phyloP scores from a whole-genome alignment of 2,888 invertebrate genomes.

The Pseudeuparius sepicola region DNA sequence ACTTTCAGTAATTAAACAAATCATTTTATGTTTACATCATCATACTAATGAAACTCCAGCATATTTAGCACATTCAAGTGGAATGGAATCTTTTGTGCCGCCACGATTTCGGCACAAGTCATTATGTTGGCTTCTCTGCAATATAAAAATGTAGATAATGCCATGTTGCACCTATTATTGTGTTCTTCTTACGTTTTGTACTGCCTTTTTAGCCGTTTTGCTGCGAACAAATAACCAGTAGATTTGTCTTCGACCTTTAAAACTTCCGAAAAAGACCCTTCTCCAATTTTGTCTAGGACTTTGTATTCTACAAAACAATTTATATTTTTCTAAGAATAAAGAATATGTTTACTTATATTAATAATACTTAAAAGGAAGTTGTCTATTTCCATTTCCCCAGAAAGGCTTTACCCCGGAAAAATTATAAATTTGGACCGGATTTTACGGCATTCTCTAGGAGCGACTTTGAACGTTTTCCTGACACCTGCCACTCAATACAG shows the following conservation, averaged over 20 bases:
- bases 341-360: too few relatives aligned
- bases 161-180: too few relatives aligned
- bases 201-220: constrained; percentile 51
- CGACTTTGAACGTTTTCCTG: too few relatives aligned
- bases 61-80: constrained; percentile 55
- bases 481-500: too few relatives aligned
- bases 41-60: constrained; percentile 52
- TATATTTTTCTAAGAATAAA: too few relatives aligned
- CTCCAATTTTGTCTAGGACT: constrained; percentile 54
- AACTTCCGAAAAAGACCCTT: constrained; percentile 61
- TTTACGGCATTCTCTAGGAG: too few relatives aligned
- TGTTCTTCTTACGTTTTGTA: constrained; percentile 47
- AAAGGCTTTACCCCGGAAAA: too few relatives aligned
- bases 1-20: constrained; percentile 14
- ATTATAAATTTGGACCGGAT: too few relatives aligned
- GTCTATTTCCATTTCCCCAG: too few relatives aligned
- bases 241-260: constrained; percentile 51
- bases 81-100: constrained; percentile 47
- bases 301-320: constrained; percentile 50
- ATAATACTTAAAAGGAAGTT: too few relatives aligned
- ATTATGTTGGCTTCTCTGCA: constrained; percentile 40
- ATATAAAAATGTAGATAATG: constrained; percentile 18
- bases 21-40: constrained; percentile 9
- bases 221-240: constrained; percentile 48
- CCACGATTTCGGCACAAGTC: constrained; percentile 50